Conservation (phyloP, 2,797 vertebrate species). For the Neomorphus geoffroyi region DNA sequence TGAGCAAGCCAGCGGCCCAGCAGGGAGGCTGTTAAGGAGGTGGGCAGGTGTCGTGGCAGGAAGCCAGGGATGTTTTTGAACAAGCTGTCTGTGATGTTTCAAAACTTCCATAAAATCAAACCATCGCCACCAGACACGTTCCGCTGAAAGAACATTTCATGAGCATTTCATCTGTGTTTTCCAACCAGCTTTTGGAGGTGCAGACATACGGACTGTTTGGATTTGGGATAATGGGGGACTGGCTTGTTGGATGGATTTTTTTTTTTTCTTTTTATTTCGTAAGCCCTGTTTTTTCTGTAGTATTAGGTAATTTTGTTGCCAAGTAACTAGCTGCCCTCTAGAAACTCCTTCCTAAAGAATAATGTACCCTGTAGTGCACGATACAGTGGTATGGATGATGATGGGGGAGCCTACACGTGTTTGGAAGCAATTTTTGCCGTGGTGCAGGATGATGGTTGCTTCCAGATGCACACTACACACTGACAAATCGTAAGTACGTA, state of each 20-base stretch:
- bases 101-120: not conserved
- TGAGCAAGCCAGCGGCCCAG: not conserved
- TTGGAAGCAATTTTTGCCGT: not conserved
- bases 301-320: not conserved
- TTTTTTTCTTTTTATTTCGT: not conserved
- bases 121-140: not conserved
- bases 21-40: not conserved
- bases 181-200: not conserved
- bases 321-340: not conserved
- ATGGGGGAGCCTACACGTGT: not conserved
- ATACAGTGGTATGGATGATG: not conserved
- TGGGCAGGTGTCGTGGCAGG: not conserved
- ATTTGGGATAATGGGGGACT: not conserved
- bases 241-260: not conserved
- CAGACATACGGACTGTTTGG: not conserved
- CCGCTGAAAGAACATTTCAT: not conserved
- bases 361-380: not conserved
- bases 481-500: not conserved
- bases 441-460: not conserved
- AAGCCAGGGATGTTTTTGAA: not conserved
- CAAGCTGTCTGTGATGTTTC: not conserved
- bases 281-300: not conserved
- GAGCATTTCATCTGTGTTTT: not conserved
- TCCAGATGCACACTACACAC: not conserved
- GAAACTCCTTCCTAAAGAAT: not conserved